Base-by-base conservation (phyloP, 1,140 invertebrate genomes). In the Vanessa atalanta region DNA sequence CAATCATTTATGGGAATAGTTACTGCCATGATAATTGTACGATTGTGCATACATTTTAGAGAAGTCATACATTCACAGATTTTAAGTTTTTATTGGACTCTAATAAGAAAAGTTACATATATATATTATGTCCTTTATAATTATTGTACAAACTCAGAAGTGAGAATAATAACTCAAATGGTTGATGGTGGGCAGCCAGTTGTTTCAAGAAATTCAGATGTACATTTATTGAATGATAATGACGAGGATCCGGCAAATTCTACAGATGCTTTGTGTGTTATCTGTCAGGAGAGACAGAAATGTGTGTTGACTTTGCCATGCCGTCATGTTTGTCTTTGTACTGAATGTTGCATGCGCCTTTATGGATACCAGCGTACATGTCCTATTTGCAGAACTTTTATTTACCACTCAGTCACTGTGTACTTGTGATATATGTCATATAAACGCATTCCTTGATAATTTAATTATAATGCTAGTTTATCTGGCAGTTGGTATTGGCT, bases 291-390 rank as follows among this genome's bases (percentile, higher is more conserved):
- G 64, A 78, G 86, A 20, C 88, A 90, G 70, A 93, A 93, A 79
- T 91, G 88, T 89, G 89, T 93, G 0, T 75, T 93, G 20, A 93
- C 86, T 65, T 76, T 93, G 50, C 91, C 91, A n/a, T 93, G 91
- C 75, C 85, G 89, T 6, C 91, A 93, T 85, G 83, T 93, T 43
- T 93, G 91, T 65, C 79, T 93, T 65, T 93, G 91, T 73, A 83
- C 83, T 65, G 89, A 93, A 70, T 93, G 91, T 72, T 91, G 89
- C 61, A 77, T 87, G 71, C 73, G 86, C 15, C 72, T 93, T 5
- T 93, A 91, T 86, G 85, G 86, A 20, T 93, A 93, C 71, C 91
- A 93, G 76, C 83, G 91, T 12, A 91, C 91, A 57, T 93, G 91
- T 73, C 91, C 91, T 47, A 91, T 93, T 65, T 93, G 89, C 71